Base-by-base conservation (phyloP, 2,888 invertebrate genomes). In the Mycalesis mineus region DNA sequence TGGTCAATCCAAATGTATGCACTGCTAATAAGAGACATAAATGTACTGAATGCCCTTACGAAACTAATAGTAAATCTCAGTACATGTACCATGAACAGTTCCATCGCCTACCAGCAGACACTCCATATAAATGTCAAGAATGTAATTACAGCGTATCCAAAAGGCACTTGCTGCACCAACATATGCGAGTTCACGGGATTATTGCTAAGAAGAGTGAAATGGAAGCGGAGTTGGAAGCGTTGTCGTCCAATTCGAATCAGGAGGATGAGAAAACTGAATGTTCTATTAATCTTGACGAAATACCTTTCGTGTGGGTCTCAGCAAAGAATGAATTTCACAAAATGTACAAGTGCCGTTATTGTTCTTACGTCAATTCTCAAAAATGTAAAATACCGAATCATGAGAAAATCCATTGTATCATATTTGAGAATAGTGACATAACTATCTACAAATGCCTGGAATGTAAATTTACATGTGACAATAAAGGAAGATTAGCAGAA, bases 61-160 rank as follows among this genome's bases (percentile, higher is more conserved):
- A 94, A 65, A 95, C 95, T 39, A 95, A 96, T 74, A 95, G 95
- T 76, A 95, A 95, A 78, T 95, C 95, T 28, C 96, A 96, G 78
- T 96, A 93, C 80, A 92, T 94, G 74, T 96, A 96, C 75, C 97
- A 97, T 74, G 95, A 95, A 73, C 96, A 96, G 73, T 94, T 96
- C 75, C 97, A 97, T 74, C 91, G 93, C 13, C 74, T 83, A 39
- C 93, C 93, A 0, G 91, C 93, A 53, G 92, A 93, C 44, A 93
- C 94, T 0, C 93, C 93, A n/a, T 95, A 94, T 80, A 95, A 95
- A 77, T 97, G 97, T 74, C 92, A 92, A 17, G 91, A 93, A 67
- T 97, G 97, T 78, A 94, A 94, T 65, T 96, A 96, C 75, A 95
- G 95, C 72, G 96, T 96, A 7, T 94, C 94, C 55, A 95, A 95